phyloP scores from a whole-genome alignment of 2,888 invertebrate species.

The Caenorhabditis sinica region DNA sequence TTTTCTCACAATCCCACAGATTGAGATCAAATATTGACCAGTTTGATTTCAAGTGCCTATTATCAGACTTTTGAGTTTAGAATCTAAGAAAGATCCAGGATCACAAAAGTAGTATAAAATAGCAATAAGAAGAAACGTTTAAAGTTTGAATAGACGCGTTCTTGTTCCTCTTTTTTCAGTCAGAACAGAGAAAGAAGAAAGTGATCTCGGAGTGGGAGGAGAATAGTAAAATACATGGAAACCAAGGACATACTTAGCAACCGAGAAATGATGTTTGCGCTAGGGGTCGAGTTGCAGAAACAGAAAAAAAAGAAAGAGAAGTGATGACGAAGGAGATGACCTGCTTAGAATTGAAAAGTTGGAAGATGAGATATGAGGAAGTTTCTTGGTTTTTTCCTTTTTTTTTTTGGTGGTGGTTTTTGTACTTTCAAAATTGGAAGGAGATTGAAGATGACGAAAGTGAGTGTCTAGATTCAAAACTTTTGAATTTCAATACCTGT shows the following conservation, averaged over 20 bases:
- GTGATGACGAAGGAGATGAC: constrained; percentile 22
- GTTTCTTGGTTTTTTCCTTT: background rate
- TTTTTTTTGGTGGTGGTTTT: background rate
- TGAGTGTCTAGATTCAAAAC: no score
- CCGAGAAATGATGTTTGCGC: constrained; percentile 44
- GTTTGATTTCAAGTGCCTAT: constrained; percentile 1
- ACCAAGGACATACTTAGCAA: constrained; percentile 35
- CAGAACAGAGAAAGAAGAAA: constrained; percentile 16
- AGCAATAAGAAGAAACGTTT: constrained; percentile 17
- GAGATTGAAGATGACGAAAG: background rate
- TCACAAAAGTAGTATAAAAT: background rate
- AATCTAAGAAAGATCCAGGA: background rate
- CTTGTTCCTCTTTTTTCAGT: background rate
- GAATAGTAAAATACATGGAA: constrained; percentile 19
- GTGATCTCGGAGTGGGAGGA: constrained; percentile 17
- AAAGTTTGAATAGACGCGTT: constrained; percentile 24
- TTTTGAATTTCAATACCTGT: no score
- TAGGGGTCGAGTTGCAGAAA: constrained; percentile 5
- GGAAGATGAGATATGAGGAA: constrained; percentile 28
- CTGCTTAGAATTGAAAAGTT: constrained; percentile 35
- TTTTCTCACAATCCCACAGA: background rate
- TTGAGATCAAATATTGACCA: constrained; percentile 14
- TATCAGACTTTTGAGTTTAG: no score
- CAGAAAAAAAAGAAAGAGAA: constrained; percentile 2
- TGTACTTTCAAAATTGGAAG: constrained; percentile 8